Evolutionary conservation across 2,888 invertebrate genomes (phyloP).

Genomic region (Marasmarcha lunaedactyla): DNA sequence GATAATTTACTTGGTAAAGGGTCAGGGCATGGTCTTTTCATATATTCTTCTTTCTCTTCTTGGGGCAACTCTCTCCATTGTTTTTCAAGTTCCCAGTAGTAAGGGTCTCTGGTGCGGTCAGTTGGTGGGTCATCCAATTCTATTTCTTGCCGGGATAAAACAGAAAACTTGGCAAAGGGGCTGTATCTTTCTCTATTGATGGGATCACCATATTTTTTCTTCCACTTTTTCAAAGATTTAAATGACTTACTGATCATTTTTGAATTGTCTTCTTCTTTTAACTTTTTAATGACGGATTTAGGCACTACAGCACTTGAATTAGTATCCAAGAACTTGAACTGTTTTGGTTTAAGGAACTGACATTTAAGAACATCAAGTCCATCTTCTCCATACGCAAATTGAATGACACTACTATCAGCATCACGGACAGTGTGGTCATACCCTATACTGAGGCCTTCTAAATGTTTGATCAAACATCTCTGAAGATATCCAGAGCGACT

Average conservation of each 20-base stretch:
- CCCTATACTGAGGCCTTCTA: slow-evolving; percentile 93
- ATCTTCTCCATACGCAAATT: slow-evolving; percentile 95
- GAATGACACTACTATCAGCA: slow-evolving; percentile 91
- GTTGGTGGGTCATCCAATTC: slow-evolving; percentile 48
- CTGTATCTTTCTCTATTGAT: slow-evolving; percentile 55
- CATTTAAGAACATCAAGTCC: slow-evolving; percentile 90
- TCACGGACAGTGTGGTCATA: slow-evolving; percentile 98
- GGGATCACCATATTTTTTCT: slow-evolving; percentile 61
- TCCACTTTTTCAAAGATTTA: slow-evolving; percentile 74
- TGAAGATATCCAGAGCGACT: slow-evolving; percentile 98
- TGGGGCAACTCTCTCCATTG: slow-evolving; percentile 75
- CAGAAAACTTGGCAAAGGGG: slow-evolving; percentile 73
- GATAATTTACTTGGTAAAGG: slow-evolving; percentile 78
- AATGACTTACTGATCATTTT: slow-evolving; percentile 64
- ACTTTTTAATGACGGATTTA: slow-evolving; percentile 61
- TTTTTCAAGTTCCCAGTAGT: slow-evolving; percentile 71
- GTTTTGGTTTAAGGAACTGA: slow-evolving; percentile 82
- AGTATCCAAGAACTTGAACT: slow-evolving; percentile 83
- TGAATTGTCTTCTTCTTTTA: slow-evolving; percentile 68
- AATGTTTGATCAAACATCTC: slow-evolving; percentile 95
- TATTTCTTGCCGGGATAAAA: slow-evolving; percentile 55
- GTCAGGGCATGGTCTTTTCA: slow-evolving; percentile 75
- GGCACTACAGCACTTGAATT: slow-evolving; percentile 79
- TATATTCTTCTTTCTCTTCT: slow-evolving; percentile 69
- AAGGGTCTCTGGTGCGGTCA: slow-evolving; percentile 70